Evolutionary conservation across 2,113 vertebrate species (phyloP).

Genomic region (Sprattus sprattus): DNA sequence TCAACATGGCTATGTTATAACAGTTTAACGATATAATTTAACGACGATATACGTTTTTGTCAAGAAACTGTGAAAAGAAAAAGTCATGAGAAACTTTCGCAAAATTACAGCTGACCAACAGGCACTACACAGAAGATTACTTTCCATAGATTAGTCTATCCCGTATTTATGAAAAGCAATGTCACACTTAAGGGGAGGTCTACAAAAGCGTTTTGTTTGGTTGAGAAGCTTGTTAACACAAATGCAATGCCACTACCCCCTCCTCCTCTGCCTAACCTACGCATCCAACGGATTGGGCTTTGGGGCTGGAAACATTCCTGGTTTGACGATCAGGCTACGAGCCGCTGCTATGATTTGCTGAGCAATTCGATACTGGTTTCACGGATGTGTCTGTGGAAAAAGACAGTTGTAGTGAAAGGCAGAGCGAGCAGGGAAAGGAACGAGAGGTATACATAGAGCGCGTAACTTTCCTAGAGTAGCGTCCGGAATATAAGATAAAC

Average conservation of each 20-base stretch:
- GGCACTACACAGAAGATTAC: too few relatives aligned
- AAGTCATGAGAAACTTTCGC: too few relatives aligned
- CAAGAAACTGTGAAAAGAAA: too few relatives aligned
- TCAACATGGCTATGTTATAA: background rate
- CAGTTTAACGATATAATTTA: background rate
- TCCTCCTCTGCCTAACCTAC: constrained; percentile 27
- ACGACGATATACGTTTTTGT: background rate
- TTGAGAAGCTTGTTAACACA: constrained; percentile 58
- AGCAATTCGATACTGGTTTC: constrained; percentile 70
- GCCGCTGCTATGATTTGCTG: constrained; percentile 69
- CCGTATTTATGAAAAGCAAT: background rate
- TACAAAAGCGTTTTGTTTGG: constrained; percentile 14
- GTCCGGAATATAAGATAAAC: constrained; percentile 38
- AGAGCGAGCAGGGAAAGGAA: constrained; percentile 24
- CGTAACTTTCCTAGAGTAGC: background rate
- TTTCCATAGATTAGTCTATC: too few relatives aligned
- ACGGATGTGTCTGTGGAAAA: constrained; percentile 64
- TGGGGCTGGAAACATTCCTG: constrained; percentile 74
- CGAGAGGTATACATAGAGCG: background rate
- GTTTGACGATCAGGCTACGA: constrained; percentile 65
- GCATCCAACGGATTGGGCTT: constrained; percentile 54
- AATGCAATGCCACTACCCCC: constrained; percentile 50
- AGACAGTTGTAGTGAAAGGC: constrained; percentile 32
- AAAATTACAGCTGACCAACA: too few relatives aligned
- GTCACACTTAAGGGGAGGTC: background rate